Conservation (phyloP, 2,797 vertebrate species). For the Tamandua tetradactyla region DNA sequence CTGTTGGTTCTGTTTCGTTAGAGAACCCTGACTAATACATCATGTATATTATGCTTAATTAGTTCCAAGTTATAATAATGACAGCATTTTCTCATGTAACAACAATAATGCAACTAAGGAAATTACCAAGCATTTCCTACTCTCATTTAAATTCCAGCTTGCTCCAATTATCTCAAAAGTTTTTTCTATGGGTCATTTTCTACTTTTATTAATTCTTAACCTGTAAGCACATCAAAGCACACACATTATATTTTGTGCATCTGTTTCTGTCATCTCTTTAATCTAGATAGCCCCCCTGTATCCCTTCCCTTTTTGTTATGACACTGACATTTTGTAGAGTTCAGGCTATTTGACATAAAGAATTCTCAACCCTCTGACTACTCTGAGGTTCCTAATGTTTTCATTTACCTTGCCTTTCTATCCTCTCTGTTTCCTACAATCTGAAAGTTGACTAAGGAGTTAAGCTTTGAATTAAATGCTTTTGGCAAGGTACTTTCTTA, state of each 20-base stretch:
- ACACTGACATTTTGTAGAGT: not conserved
- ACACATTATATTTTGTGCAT: not conserved
- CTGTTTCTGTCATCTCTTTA: not conserved
- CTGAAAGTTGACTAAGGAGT: not conserved
- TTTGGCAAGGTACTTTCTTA: not conserved
- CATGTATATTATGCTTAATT: not conserved
- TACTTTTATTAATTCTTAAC: not conserved
- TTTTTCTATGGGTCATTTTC: not conserved
- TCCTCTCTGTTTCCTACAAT: not conserved
- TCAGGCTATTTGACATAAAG: not conserved
- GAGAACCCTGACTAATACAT: too few species aligned
- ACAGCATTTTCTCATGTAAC: not conserved
- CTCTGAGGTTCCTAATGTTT: not conserved
- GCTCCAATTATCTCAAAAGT: not conserved
- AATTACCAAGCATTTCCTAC: not conserved
- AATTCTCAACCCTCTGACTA: not conserved
- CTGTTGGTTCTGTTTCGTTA: too few species aligned
- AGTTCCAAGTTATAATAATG: not conserved
- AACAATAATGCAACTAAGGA: not conserved
- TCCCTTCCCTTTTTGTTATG: not conserved
- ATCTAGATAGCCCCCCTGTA: not conserved
- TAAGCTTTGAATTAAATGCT: not conserved
- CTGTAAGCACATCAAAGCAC: not conserved
- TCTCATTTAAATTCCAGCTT: not conserved
- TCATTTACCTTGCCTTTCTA: not conserved